phyloP scores from a whole-genome alignment of 1,140 invertebrate species.

The Hypothenemus hampei region DNA sequence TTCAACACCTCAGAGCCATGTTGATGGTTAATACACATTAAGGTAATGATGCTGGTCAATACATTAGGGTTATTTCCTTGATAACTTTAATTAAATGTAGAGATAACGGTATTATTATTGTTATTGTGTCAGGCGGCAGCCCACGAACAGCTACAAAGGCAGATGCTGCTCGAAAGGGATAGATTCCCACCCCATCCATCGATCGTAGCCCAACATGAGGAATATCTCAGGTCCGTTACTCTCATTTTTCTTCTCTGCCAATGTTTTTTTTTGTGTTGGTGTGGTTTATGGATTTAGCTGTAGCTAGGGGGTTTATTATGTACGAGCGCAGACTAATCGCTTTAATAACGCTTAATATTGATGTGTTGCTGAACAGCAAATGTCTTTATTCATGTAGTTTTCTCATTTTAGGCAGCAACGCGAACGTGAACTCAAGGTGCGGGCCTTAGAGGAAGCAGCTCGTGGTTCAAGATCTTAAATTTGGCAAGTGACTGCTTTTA shows the following conservation, averaged over 20 bases:
- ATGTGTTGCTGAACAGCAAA: slow-evolving; percentile 7
- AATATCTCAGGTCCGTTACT: slow-evolving; percentile 65
- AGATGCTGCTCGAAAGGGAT: slow-evolving; percentile 77
- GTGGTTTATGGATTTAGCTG: slow-evolving; percentile 11
- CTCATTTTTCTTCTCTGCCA: not conserved
- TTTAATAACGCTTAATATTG: not conserved
- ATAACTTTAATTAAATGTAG: too few species aligned
- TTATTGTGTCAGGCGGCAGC: slow-evolving; percentile 54
- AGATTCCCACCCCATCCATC: slow-evolving; percentile 62
- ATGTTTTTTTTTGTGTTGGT: slow-evolving; percentile 11
- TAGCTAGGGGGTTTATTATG: not conserved
- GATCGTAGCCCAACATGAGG: slow-evolving; percentile 69
- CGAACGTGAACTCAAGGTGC: slow-evolving; percentile 77
- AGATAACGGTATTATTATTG: too few species aligned
- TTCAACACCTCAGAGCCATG: too few species aligned
- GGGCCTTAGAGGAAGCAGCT: slow-evolving; percentile 78
- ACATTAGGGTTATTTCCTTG: too few species aligned
- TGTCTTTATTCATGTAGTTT: slow-evolving; percentile 32
- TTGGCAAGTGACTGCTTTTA: not conserved
- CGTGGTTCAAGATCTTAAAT: slow-evolving; percentile 62
- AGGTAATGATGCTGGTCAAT: too few species aligned
- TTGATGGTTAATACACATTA: too few species aligned
- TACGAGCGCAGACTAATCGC: not conserved
- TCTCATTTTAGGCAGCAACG: slow-evolving; percentile 65
- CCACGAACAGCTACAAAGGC: slow-evolving; percentile 80